These are phyloP conservation scores for Chloroclysta siterata DNA, from an alignment of 2,888 invertebrate genomes.

Conservation along the genomic window DNA sequence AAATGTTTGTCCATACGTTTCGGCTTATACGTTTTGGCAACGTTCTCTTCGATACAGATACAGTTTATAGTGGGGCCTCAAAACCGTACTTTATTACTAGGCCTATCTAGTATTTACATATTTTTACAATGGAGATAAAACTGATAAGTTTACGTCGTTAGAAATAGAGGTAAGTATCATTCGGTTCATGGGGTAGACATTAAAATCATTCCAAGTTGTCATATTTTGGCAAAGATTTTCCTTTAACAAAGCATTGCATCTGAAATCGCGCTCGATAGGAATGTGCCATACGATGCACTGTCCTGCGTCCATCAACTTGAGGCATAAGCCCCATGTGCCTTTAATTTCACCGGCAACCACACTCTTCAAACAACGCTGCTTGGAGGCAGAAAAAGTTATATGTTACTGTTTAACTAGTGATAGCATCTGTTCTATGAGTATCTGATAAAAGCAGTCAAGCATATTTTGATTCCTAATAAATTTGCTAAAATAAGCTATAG, in stretches of 20 bases:
- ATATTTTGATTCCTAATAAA: conserved; percentile 1
- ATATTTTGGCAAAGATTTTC: too few species aligned
- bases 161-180: not conserved
- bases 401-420: not conserved
- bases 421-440: not conserved
- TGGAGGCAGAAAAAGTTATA: not conserved
- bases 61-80: conserved; percentile 35
- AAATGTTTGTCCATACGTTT: conserved; percentile 35
- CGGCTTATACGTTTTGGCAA: conserved; percentile 41
- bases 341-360: too few species aligned
- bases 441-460: not conserved
- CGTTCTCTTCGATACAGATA: conserved; percentile 32
- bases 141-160: not conserved
- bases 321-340: too few species aligned
- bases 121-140: conserved; percentile 22
- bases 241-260: too few species aligned
- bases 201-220: too few species aligned
- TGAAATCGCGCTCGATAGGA: too few species aligned
- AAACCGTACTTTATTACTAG: conserved; percentile 35
- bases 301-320: too few species aligned
- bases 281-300: too few species aligned
- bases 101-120: conserved; percentile 29
- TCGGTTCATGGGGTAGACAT: too few species aligned
- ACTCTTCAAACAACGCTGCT: too few species aligned
- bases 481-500: not conserved